phyloP scores from a whole-genome alignment of 2,113 vertebrate species.

The Cochlearius cochlearius region DNA sequence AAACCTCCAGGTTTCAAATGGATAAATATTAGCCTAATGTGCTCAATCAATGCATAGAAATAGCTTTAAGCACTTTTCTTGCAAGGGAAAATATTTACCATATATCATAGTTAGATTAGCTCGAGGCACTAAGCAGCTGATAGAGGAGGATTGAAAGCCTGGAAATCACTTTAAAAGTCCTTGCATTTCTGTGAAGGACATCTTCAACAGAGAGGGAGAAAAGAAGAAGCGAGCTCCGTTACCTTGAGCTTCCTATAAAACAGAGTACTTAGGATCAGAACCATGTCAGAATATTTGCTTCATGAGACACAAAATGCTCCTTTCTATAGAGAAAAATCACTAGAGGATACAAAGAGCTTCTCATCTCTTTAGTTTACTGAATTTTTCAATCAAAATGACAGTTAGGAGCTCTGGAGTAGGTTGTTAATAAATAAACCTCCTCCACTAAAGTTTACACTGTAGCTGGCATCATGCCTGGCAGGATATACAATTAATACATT shows the following conservation, averaged over 20 bases:
- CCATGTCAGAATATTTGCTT: constrained; percentile 18
- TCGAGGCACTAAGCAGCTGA: constrained; percentile 56
- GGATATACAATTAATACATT: background rate
- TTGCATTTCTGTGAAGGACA: constrained; percentile 74
- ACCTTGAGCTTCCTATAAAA: constrained; percentile 36
- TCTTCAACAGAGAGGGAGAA: constrained; percentile 45
- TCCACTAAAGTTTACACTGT: background rate
- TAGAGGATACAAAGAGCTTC: background rate
- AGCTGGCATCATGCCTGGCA: background rate
- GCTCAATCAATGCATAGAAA: constrained; percentile 78
- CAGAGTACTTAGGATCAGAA: constrained; percentile 19
- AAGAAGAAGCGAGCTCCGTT: background rate
- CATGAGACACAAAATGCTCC: background rate
- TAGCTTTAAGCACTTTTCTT: constrained; percentile 70
- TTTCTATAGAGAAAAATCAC: background rate
- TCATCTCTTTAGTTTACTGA: background rate
- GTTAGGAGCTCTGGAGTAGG: background rate
- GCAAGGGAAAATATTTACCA: constrained; percentile 77
- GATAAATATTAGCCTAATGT: constrained; percentile 78
- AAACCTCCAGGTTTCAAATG: constrained; percentile 70
- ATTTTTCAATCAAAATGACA: background rate
- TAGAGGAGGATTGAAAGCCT: constrained; percentile 63
- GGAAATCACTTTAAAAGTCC: constrained; percentile 71
- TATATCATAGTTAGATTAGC: constrained; percentile 75
- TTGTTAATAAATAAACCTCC: constrained; percentile 1